Conservation (phyloP, 2,888 invertebrate genomes). For the Marronus borbonicus region DNA sequence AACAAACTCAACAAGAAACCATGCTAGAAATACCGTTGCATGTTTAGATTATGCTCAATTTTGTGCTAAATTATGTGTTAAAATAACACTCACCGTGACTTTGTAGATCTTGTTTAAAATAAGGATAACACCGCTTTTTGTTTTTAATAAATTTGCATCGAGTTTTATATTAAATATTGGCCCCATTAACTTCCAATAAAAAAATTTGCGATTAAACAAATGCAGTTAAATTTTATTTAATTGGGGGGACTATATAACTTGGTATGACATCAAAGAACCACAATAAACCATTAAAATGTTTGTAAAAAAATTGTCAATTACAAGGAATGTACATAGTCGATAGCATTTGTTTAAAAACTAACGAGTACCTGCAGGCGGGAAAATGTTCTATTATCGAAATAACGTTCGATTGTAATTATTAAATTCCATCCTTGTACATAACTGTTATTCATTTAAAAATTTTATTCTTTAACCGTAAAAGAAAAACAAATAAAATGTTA, state of each 20-base stretch:
- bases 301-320: slow-evolving; percentile 57
- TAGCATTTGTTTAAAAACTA: slow-evolving; percentile 50
- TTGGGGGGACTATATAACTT: not conserved
- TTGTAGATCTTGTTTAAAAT: too few relatives aligned
- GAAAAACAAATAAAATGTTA: slow-evolving; percentile 40
- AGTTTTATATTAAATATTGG: too few relatives aligned
- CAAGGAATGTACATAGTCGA: slow-evolving; percentile 53
- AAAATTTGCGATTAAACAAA: too few relatives aligned
- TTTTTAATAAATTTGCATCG: too few relatives aligned
- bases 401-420: slow-evolving; percentile 55
- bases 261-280: slow-evolving; percentile 24
- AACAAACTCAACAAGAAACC: too few relatives aligned
- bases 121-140: too few relatives aligned
- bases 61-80: too few relatives aligned
- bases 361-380: slow-evolving; percentile 58
- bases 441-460: slow-evolving; percentile 63
- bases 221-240: too few relatives aligned
- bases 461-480: slow-evolving; percentile 66
- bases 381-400: slow-evolving; percentile 55
- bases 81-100: too few relatives aligned
- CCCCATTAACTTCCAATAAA: too few relatives aligned
- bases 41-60: too few relatives aligned
- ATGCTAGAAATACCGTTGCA: too few relatives aligned
- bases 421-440: slow-evolving; percentile 67
- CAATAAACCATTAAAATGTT: slow-evolving; percentile 38